Evolutionary conservation across 2,888 invertebrate genomes (phyloP), one percentile per base, ranked within the genome.

Genomic region (Heteromyza rotundicornis): DNA sequence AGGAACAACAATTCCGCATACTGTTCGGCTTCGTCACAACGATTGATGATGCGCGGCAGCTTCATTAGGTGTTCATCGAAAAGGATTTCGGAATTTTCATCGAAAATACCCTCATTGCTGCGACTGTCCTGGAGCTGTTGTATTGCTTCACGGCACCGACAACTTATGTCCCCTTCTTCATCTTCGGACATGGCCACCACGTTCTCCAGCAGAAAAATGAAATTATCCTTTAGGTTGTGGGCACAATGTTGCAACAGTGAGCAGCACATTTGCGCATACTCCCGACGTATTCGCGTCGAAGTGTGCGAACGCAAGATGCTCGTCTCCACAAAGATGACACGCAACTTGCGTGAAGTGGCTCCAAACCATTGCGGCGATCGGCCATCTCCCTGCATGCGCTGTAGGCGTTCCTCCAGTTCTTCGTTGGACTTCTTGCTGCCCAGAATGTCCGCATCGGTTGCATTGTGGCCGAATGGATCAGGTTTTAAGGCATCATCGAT

Each of bases 171-270:
- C 64, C 85, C 83, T 8, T 87, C 87, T 17, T 87, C 87, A 81
- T 93, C 92, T 76, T 90, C 89, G 0, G 89, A 87, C 24, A 92
- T 80, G 0, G 88, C 85, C 65, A 93, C 87, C 7, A 92, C 80
- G 32, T 89, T 86, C 79, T 92, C 91, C 2, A 92, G 80, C 7
- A 89, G 83, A 64, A 86, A 81, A n/a, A 87, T 82, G 52, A 89
- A 83, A 55, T 88, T 89, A 0, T 84, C 81, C 19, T 85, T 85
- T 84, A 92, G 86, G 64, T 90, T 88, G 62, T 89, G 89, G 61
- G 64, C 82, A 71, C 91, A 91, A 66, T 87, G 87, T 12, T 84
- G 79, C 1, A 90, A 77, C 36, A 92, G 74, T 55, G 86, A 79
- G 44, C 84, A 80, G 69, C 89, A 88, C 72, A 86, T 85, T n/a